Evolutionary conservation across 2,113 vertebrate genomes (phyloP).

Genomic region (Psephotus haematonotus): DNA sequence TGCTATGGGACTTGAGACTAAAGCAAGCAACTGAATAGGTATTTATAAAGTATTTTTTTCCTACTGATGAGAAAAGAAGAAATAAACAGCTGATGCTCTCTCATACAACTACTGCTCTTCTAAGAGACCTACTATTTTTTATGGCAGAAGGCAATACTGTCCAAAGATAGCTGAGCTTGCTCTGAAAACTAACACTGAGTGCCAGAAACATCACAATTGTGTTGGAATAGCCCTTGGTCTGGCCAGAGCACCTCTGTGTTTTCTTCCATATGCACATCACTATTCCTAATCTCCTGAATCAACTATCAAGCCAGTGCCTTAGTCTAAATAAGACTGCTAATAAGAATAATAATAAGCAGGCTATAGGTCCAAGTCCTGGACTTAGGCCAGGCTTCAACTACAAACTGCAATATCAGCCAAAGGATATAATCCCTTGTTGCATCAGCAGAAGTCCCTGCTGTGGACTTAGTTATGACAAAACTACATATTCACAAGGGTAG

Average conservation of each 20-base stretch:
- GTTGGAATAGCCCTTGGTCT: background rate
- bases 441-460: slow-evolving; percentile 10
- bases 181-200: background rate
- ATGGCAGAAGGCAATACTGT: background rate
- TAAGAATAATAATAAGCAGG: background rate
- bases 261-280: background rate
- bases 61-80: background rate
- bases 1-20: background rate
- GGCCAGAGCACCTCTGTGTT: background rate
- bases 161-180: background rate
- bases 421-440: background rate
- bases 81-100: background rate
- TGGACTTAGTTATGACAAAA: slow-evolving; percentile 10
- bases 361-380: background rate
- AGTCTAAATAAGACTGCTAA: background rate
- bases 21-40: background rate
- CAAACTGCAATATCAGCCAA: background rate
- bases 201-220: background rate
- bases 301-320: background rate
- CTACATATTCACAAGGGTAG: background rate
- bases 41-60: background rate
- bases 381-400: background rate
- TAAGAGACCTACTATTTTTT: background rate
- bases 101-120: background rate
- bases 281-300: background rate